A percentile compares a stretch with the other conserved stretches of the same genome.
phyloP scores from a whole-genome alignment of 2,797 vertebrate species.

The Gorsachius magnificus region DNA sequence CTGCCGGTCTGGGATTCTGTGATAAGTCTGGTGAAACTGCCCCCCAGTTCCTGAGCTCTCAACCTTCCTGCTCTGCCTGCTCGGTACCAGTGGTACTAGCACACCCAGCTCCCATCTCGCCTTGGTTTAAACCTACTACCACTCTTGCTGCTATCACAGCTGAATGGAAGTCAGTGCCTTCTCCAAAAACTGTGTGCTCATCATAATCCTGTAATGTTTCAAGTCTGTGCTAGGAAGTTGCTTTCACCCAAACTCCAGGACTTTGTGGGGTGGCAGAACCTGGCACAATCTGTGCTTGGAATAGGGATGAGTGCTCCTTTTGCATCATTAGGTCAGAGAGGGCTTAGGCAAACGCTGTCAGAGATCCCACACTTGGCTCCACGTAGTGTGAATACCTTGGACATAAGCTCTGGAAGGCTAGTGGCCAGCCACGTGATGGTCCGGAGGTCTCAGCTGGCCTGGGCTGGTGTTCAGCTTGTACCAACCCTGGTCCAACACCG shows the following conservation, averaged over 20 bases:
- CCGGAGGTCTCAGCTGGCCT: slow-evolving; percentile 6
- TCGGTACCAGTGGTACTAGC: not conserved
- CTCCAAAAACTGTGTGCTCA: not conserved
- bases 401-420: not conserved
- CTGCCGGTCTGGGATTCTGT: no score
- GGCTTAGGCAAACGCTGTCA: not conserved
- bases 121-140: not conserved
- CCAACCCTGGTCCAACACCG: not conserved
- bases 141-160: not conserved
- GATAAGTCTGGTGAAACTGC: not conserved
- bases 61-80: not conserved
- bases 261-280: not conserved
- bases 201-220: not conserved
- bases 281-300: not conserved
- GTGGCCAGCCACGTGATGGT: slow-evolving; percentile 13
- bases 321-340: not conserved
- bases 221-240: not conserved
- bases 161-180: not conserved
- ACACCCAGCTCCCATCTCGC: not conserved
- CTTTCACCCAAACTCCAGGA: not conserved
- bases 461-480: slow-evolving; percentile 10
- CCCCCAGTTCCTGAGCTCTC: not conserved
- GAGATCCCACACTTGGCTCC: not conserved
- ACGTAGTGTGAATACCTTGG: not conserved
- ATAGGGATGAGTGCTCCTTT: not conserved